These are phyloP conservation scores for Avahi laniger DNA, from an alignment of 2,797 vertebrate genomes.

Conservation along the genomic window DNA sequence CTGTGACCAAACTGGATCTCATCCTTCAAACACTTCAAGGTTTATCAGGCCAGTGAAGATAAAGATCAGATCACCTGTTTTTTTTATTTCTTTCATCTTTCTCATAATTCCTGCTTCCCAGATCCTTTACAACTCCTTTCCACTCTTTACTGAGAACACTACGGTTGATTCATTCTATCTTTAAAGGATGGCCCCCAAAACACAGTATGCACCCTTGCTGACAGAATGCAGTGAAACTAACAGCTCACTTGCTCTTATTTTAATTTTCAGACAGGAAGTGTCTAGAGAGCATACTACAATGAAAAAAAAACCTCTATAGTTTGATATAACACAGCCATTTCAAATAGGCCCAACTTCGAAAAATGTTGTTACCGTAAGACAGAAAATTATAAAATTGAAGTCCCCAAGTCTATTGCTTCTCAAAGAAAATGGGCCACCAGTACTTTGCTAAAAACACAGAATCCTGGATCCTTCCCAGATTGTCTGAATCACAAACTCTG, in stretches of 20 bases:
- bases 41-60: not conserved
- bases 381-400: not conserved
- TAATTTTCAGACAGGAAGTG: not conserved
- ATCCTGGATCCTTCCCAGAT: not conserved
- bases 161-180: not conserved
- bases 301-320: not conserved
- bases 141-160: not conserved
- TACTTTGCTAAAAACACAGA: not conserved
- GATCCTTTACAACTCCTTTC: not conserved
- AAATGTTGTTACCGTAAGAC: not conserved
- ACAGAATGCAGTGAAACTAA: not conserved
- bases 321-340: not conserved
- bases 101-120: not conserved
- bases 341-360: not conserved
- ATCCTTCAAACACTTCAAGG: not conserved
- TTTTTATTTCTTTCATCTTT: not conserved
- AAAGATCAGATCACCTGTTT: not conserved
- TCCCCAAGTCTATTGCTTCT: not conserved
- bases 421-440: not conserved
- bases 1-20: not conserved
- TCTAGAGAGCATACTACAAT: not conserved
- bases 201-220: not conserved
- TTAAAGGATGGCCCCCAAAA: not conserved
- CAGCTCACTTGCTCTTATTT: not conserved
- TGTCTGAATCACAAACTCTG: not conserved